These are phyloP conservation scores for Poliocrania exsul DNA, from an alignment of 2,797 vertebrate genomes.

Conservation along the genomic window DNA sequence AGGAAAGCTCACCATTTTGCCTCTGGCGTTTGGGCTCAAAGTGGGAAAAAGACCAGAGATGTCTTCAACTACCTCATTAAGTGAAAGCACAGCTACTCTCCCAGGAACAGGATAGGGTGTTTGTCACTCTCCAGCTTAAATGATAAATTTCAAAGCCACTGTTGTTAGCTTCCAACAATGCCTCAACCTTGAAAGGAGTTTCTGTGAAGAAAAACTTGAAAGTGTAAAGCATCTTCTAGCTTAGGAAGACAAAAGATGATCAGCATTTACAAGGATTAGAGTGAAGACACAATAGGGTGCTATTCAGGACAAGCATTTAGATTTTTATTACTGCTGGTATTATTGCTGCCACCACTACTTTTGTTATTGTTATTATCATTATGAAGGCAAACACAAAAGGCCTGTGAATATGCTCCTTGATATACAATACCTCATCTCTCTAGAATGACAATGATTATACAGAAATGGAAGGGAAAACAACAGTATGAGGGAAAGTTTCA, in stretches of 20 bases:
- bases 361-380: conserved; percentile 28
- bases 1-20: conserved; percentile 25
- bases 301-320: conserved; percentile 52
- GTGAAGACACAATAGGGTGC: neutral
- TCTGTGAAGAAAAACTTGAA: conserved; percentile 54
- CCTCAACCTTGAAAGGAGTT: conserved; percentile 58
- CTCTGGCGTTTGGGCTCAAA: conserved; percentile 37
- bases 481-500: neutral
- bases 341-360: conserved; percentile 26
- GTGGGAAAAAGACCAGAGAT: conserved; percentile 12
- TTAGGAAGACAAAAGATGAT: conserved; percentile 59
- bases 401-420: conserved; percentile 10
- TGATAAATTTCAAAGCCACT: conserved; percentile 49
- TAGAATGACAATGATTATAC: conserved; percentile 39
- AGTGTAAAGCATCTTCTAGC: conserved; percentile 31
- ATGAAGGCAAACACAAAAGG: conserved; percentile 51
- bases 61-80: conserved; percentile 59
- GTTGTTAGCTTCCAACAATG: conserved; percentile 57
- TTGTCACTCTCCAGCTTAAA: conserved; percentile 48
- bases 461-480: conserved; percentile 35
- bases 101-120: conserved; percentile 2
- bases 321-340: conserved; percentile 46
- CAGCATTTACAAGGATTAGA: conserved; percentile 50
- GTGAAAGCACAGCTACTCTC: conserved; percentile 21
- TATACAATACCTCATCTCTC: conserved; percentile 40